Evolutionary conservation across 2,797 vertebrate genomes (phyloP).

Genomic region (Sebastes variabilis): DNA sequence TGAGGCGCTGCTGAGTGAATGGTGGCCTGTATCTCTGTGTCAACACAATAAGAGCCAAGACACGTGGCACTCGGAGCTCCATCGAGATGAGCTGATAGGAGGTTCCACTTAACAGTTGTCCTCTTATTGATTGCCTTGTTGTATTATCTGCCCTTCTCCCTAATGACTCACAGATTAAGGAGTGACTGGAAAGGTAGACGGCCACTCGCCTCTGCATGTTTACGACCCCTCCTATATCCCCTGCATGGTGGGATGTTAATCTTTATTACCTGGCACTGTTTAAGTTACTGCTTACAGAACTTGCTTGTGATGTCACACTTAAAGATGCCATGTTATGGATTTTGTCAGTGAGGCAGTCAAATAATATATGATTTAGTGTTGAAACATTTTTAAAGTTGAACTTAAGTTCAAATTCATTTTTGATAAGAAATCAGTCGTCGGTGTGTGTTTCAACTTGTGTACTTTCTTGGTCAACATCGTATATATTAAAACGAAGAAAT

Average conservation of each 20-base stretch:
- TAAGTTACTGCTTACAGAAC: constrained; percentile 34
- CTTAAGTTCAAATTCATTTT: background rate
- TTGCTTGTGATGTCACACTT: constrained; percentile 48
- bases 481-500: background rate
- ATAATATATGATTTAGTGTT: background rate
- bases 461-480: background rate
- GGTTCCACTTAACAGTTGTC: constrained; percentile 51
- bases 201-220: constrained; percentile 37
- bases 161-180: constrained; percentile 59
- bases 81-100: constrained; percentile 68
- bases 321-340: constrained; percentile 20
- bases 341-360: background rate
- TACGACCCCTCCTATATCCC: constrained; percentile 41
- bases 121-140: constrained; percentile 47
- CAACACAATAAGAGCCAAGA: constrained; percentile 66
- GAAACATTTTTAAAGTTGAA: background rate
- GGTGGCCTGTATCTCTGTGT: constrained; percentile 57
- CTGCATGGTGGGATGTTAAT: constrained; percentile 46
- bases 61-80: constrained; percentile 63
- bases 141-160: constrained; percentile 50
- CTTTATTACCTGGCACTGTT: constrained; percentile 55
- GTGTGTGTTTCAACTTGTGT: background rate
- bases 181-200: constrained; percentile 22
- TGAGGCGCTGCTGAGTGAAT: constrained; percentile 27
- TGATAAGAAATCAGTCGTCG: background rate